Evolutionary conservation across 2,888 invertebrate genomes (phyloP).

Genomic region (Zaprionus lineosus): DNA sequence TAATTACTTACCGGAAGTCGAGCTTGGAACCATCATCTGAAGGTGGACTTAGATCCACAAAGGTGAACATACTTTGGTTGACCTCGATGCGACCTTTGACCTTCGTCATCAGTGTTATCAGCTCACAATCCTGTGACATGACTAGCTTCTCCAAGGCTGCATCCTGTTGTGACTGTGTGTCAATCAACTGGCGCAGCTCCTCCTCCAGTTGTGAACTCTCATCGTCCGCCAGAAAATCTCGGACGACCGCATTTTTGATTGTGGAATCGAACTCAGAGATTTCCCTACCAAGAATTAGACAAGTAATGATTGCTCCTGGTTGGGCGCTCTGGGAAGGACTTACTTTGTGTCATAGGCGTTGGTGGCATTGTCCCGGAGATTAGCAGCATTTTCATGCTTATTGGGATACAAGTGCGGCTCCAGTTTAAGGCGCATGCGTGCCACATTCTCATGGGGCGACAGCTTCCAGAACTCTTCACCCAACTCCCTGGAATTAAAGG

Average conservation of each 20-base stretch:
- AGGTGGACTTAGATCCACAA: constrained; percentile 85
- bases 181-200: constrained; percentile 83
- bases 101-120: constrained; percentile 85
- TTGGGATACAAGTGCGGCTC: constrained; percentile 85
- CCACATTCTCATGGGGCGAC: constrained; percentile 86
- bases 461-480: constrained; percentile 85
- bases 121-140: constrained; percentile 86
- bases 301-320: too few relatives aligned
- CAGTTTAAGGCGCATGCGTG: constrained; percentile 86
- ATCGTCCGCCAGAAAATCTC: constrained; percentile 83
- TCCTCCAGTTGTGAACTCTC: constrained; percentile 83
- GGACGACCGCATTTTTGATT: constrained; percentile 83
- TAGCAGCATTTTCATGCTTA: constrained; percentile 85
- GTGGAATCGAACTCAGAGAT: constrained; percentile 82
- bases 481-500: constrained; percentile 79
- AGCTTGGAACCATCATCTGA: constrained; percentile 84
- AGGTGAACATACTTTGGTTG: constrained; percentile 85
- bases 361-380: constrained; percentile 85
- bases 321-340: too few relatives aligned
- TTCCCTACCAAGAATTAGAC: constrained; percentile 59
- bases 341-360: constrained; percentile 81
- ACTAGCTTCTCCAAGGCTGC: constrained; percentile 85
- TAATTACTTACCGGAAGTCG: constrained; percentile 82
- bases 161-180: constrained; percentile 82
- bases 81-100: constrained; percentile 86